These are phyloP conservation scores for Butorides virescens DNA, from an alignment of 2,113 vertebrate genomes.

Conservation along the genomic window DNA sequence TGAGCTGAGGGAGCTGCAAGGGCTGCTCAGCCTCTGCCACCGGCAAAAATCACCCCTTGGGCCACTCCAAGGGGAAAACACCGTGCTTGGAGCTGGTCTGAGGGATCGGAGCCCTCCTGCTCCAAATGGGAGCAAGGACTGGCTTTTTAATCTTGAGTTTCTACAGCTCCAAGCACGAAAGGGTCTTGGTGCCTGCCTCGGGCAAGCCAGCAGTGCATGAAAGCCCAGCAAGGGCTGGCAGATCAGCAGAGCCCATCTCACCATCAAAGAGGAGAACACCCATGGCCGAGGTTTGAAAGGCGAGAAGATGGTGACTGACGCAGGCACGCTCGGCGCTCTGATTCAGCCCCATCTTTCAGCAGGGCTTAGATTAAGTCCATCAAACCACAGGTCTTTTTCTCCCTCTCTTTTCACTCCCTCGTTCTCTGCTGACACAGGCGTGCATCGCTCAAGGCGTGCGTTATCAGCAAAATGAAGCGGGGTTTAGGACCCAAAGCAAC, in stretches of 20 bases:
- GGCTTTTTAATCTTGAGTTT: not conserved
- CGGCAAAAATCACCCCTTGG: not conserved
- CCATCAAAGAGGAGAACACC: not conserved
- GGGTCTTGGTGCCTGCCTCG: not conserved
- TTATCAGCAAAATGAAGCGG: not conserved
- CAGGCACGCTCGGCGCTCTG: not conserved
- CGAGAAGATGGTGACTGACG: conserved; percentile 24
- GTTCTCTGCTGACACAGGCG: not conserved
- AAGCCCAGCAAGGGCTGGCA: not conserved
- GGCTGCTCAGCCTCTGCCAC: not conserved
- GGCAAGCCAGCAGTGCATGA: not conserved
- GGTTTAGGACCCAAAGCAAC: not conserved
- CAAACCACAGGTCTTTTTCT: not conserved
- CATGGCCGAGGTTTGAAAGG: not conserved
- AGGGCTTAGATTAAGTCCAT: conserved; percentile 13
- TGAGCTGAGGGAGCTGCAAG: not conserved
- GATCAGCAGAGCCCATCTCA: not conserved
- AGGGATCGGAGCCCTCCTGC: rapidly evolving
- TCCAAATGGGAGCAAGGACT: not conserved
- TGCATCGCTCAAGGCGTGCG: not conserved
- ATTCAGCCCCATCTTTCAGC: conserved; percentile 20
- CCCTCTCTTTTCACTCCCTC: not conserved
- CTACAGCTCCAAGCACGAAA: not conserved
- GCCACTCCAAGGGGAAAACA: not conserved
- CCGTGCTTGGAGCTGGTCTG: not conserved